A percentile compares a stretch with the other conserved stretches of the same genome.
Conservation (phyloP, 2,797 vertebrate species). For the Cirrhinus mrigala region DNA sequence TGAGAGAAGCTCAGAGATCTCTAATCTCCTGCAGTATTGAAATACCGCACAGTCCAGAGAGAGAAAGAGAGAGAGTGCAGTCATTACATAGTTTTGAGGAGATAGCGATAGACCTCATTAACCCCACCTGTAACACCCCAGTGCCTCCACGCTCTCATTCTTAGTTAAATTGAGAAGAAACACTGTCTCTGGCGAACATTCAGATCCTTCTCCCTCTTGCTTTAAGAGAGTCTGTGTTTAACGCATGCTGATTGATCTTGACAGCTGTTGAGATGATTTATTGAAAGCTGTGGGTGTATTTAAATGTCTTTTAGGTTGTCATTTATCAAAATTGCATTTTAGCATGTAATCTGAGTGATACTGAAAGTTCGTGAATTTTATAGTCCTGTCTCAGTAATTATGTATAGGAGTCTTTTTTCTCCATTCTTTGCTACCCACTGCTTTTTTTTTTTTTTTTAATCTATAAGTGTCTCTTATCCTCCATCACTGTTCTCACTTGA, state of each 20-base stretch:
- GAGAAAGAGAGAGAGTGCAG: slow-evolving; percentile 36
- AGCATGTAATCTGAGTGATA: slow-evolving; percentile 15
- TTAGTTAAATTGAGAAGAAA: not conserved
- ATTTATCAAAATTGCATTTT: slow-evolving; percentile 48
- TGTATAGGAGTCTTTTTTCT: not conserved
- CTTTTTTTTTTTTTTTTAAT: too few relatives aligned
- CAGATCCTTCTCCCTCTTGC: slow-evolving; percentile 1
- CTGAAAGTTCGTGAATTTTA: slow-evolving; percentile 18
- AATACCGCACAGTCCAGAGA: slow-evolving; percentile 63
- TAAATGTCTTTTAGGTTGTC: slow-evolving; percentile 34
- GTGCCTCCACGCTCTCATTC: not conserved
- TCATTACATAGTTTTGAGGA: slow-evolving; percentile 32
- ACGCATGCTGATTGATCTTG: slow-evolving; percentile 13
- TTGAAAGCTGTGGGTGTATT: slow-evolving; percentile 34
- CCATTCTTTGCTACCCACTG: not conserved
- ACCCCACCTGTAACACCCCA: slow-evolving; percentile 18
- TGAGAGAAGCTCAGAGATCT: slow-evolving; percentile 58
- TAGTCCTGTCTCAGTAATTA: not conserved
- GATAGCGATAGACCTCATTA: slow-evolving; percentile 24
- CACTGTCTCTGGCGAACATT: not conserved
- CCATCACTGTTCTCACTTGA: not conserved
- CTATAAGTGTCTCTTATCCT: not conserved
- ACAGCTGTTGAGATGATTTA: slow-evolving; percentile 34
- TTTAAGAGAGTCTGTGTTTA: not conserved
- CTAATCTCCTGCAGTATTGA: slow-evolving; percentile 70